Conservation (phyloP, 2,113 vertebrate species). For the Hyperopisus bebe region DNA sequence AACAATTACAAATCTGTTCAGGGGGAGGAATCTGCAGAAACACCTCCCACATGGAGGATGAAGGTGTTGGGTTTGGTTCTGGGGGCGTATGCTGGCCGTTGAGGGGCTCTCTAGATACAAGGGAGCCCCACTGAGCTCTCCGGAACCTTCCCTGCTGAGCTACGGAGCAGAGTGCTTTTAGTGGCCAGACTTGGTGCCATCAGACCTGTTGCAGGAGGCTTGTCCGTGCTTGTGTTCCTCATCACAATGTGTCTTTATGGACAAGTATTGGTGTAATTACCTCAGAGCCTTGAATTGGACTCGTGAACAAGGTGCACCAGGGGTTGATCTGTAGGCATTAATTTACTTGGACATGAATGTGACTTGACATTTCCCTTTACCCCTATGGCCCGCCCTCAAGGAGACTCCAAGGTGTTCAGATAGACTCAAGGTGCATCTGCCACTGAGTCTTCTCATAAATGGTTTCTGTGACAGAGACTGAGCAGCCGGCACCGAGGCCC, state of each 20-base stretch:
- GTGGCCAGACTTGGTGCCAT: not conserved
- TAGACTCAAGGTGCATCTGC: not conserved
- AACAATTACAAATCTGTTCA: not conserved
- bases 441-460: not conserved
- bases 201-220: not conserved
- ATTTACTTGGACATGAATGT: not conserved
- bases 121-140: not conserved
- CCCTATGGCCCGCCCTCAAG: not conserved
- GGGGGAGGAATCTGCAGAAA: slow-evolving; percentile 4
- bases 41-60: slow-evolving; percentile 15
- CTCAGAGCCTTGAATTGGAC: not conserved
- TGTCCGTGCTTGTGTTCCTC: too few species aligned
- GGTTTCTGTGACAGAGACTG: not conserved
- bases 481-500: not conserved
- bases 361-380: not conserved
- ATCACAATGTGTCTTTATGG: not conserved
- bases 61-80: slow-evolving; percentile 5
- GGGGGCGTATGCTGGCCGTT: not conserved
- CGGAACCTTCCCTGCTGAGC: not conserved
- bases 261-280: not conserved
- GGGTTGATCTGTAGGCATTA: not conserved
- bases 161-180: not conserved
- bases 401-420: not conserved
- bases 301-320: not conserved
- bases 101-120: not conserved